Evolutionary conservation across 2,113 vertebrate genomes (phyloP).

Genomic region (Gallinago paraguaiae): DNA sequence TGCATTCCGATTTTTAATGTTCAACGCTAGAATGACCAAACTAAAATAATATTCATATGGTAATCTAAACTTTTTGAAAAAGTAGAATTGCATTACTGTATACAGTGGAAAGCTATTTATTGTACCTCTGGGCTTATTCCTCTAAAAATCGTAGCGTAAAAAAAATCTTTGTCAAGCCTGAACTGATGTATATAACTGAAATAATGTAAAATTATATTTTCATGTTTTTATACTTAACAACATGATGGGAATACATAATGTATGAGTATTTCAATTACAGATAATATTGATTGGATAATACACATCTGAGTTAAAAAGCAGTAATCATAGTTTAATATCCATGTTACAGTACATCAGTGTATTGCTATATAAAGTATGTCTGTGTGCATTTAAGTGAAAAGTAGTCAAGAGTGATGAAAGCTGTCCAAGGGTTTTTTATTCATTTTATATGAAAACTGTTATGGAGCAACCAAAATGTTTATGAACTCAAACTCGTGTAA

Average conservation of each 20-base stretch:
- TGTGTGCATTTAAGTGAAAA: slow-evolving; percentile 82
- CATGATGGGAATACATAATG: slow-evolving; percentile 76
- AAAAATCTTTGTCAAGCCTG: slow-evolving; percentile 77
- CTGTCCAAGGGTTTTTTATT: slow-evolving; percentile 81
- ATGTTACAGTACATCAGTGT: slow-evolving; percentile 79
- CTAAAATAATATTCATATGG: slow-evolving; percentile 69
- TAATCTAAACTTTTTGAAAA: slow-evolving; percentile 63
- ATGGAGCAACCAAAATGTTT: slow-evolving; percentile 81
- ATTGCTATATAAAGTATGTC: slow-evolving; percentile 80
- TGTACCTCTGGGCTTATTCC: slow-evolving; percentile 78
- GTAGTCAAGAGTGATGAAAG: slow-evolving; percentile 79
- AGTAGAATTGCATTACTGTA: slow-evolving; percentile 54
- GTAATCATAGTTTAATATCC: slow-evolving; percentile 80
- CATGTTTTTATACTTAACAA: slow-evolving; percentile 84
- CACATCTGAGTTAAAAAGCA: slow-evolving; percentile 74
- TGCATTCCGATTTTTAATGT: slow-evolving; percentile 61
- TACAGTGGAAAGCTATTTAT: slow-evolving; percentile 74
- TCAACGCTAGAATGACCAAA: slow-evolving; percentile 76
- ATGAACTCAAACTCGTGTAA: slow-evolving; percentile 82
- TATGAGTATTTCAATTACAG: slow-evolving; percentile 77
- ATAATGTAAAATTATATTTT: slow-evolving; percentile 88
- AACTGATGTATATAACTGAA: slow-evolving; percentile 83
- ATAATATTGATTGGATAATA: slow-evolving; percentile 76
- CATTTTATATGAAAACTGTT: slow-evolving; percentile 83
- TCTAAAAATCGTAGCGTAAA: slow-evolving; percentile 71